Evolutionary conservation across 2,888 invertebrate genomes (phyloP).

Genomic region (Proisotoma minuta): DNA sequence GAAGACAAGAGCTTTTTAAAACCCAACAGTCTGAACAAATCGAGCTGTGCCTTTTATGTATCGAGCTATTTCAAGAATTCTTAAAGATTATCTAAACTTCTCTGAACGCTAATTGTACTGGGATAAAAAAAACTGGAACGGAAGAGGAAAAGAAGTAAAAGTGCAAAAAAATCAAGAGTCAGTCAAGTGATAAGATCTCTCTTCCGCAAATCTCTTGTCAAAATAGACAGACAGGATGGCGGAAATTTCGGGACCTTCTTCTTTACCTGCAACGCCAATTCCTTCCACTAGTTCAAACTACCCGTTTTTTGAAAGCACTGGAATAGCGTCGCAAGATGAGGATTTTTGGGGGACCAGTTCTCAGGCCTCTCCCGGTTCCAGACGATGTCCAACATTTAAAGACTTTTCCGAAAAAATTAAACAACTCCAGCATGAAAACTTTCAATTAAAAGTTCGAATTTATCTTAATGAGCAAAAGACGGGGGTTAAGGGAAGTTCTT

Average conservation of each 20-base stretch:
- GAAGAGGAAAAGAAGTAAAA: background rate
- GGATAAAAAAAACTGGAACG: background rate
- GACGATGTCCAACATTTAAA: slow-evolving; percentile 39
- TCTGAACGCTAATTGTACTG: background rate
- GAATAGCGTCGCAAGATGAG: background rate
- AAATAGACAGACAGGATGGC: background rate
- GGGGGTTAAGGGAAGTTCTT: slow-evolving; percentile 33
- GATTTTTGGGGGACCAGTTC: background rate
- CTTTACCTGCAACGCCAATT: background rate
- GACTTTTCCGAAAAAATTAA: slow-evolving; percentile 41
- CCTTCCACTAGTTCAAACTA: background rate
- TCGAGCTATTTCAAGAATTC: background rate
- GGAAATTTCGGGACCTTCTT: background rate
- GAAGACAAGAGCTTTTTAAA: too few relatives aligned
- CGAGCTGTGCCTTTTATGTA: too few relatives aligned
- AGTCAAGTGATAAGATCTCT: background rate
- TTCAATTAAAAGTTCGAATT: slow-evolving; percentile 40
- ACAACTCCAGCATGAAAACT: slow-evolving; percentile 40
- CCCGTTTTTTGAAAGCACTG: background rate
- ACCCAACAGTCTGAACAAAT: too few relatives aligned
- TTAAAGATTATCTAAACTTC: background rate
- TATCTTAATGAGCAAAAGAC: slow-evolving; percentile 37
- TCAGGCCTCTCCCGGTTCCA: slow-evolving; percentile 30
- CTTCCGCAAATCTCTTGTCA: background rate
- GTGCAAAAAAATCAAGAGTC: too few relatives aligned